Evolutionary conservation across 2,113 vertebrate genomes (phyloP).

Genomic region (Paralichthys olivaceus): DNA sequence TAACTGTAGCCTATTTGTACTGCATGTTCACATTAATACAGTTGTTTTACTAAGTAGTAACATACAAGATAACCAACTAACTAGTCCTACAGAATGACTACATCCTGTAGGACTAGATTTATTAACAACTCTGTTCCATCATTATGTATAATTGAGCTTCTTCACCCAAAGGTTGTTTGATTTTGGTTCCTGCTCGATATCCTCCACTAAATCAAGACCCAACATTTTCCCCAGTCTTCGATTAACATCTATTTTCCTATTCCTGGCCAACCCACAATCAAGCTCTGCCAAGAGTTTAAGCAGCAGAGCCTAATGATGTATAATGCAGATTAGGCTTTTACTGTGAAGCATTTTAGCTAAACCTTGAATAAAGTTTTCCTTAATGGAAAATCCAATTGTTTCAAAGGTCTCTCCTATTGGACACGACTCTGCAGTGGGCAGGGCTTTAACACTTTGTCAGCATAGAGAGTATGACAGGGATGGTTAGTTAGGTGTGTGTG

Average conservation of each 20-base stretch:
- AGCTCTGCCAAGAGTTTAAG: constrained; percentile 42
- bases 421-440: constrained; percentile 37
- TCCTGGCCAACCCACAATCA: constrained; percentile 15
- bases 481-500: constrained; percentile 36
- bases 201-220: constrained; percentile 47
- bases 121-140: background rate
- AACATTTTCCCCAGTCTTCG: constrained; percentile 44
- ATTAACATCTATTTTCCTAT: constrained; percentile 41
- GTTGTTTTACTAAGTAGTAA: background rate
- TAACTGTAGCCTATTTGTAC: background rate
- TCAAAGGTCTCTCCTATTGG: constrained; percentile 57
- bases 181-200: constrained; percentile 34
- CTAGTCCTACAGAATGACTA: background rate
- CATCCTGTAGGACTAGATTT: background rate
- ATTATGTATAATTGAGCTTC: constrained; percentile 9
- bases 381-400: constrained; percentile 68
- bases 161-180: constrained; percentile 36
- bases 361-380: constrained; percentile 63
- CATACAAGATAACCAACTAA: background rate
- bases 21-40: too few relatives aligned
- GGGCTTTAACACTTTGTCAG: constrained; percentile 55
- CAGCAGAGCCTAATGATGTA: constrained; percentile 50
- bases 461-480: constrained; percentile 23
- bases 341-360: constrained; percentile 28
- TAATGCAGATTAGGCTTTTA: constrained; percentile 55